A percentile compares a stretch with the other conserved stretches of the same genome.
Conservation (phyloP, 2,888 invertebrate genomes). For the Rambutsinella grinnellia region DNA sequence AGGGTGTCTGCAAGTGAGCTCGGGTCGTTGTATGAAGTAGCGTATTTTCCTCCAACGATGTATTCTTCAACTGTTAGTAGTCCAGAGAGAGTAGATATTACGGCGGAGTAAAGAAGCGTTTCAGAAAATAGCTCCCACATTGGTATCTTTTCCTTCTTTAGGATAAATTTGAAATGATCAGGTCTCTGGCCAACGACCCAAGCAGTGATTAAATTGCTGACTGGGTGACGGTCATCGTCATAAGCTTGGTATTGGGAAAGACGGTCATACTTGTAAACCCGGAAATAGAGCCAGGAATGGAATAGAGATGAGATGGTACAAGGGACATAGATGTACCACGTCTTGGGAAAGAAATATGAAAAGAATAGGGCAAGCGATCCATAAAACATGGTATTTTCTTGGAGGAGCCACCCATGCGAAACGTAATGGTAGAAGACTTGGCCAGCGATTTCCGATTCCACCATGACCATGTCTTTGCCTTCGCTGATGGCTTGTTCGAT, state of each 20-base stretch:
- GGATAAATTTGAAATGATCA: constrained; percentile 23
- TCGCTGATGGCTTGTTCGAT: constrained; percentile 20
- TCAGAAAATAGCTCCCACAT: constrained; percentile 26
- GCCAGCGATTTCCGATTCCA: constrained; percentile 15
- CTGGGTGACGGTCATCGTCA: constrained; percentile 30
- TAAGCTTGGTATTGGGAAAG: constrained; percentile 37
- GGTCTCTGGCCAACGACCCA: constrained; percentile 35
- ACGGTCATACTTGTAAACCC: constrained; percentile 35
- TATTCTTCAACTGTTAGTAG: not conserved
- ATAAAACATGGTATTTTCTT: constrained; percentile 24
- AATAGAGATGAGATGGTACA: constrained; percentile 1
- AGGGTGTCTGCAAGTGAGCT: not conserved
- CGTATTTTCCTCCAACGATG: not conserved
- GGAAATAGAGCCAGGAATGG: constrained; percentile 29
- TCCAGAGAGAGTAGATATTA: not conserved
- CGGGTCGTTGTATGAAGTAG: not conserved
- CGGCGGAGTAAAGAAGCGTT: not conserved
- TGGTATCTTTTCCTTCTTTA: constrained; percentile 2
- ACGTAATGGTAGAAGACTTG: constrained; percentile 23
- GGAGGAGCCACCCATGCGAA: constrained; percentile 27
- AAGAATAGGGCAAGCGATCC: not conserved
- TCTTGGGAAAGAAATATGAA: constrained; percentile 11
- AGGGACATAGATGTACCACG: constrained; percentile 27
- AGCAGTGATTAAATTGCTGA: constrained; percentile 27
- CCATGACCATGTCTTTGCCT: constrained; percentile 21